phyloP scores from a whole-genome alignment of 92 coral and sea anemone genomes.

The Palythoa grandis region DNA sequence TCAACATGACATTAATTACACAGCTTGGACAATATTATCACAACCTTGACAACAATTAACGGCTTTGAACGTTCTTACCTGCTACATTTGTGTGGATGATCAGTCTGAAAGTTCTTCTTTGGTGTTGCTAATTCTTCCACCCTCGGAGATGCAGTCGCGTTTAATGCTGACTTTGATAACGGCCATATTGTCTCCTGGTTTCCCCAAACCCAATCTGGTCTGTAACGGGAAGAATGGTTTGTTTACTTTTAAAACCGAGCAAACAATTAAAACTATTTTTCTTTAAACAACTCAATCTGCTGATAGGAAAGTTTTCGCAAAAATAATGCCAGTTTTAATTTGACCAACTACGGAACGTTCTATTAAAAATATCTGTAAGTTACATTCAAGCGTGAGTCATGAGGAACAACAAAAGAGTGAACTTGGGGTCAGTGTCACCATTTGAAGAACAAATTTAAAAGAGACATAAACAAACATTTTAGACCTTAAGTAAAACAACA shows the following conservation, averaged over 20 bases:
- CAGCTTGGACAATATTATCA: not conserved
- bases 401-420: not conserved
- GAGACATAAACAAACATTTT: conserved; percentile 2
- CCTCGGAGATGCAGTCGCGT: conserved; percentile 69
- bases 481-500: not conserved
- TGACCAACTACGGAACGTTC: not conserved
- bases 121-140: conserved; percentile 80
- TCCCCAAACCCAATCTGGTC: conserved; percentile 85
- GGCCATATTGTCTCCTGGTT: conserved; percentile 87
- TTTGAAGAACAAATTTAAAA: not conserved
- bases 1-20: too few relatives aligned
- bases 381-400: not conserved
- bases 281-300: not conserved
- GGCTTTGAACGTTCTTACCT: conserved; percentile 60
- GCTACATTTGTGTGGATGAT: conserved; percentile 69
- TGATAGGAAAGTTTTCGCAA: not conserved
- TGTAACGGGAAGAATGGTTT: conserved; percentile 40
- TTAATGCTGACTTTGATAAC: conserved; percentile 66
- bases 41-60: conserved; percentile 25
- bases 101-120: conserved; percentile 79
- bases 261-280: conserved; percentile 6
- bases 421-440: not conserved
- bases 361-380: not conserved
- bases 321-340: not conserved
- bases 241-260: not conserved